Evolutionary conservation across 2,113 vertebrate species (phyloP).

Genomic region (Gobio gobio): DNA sequence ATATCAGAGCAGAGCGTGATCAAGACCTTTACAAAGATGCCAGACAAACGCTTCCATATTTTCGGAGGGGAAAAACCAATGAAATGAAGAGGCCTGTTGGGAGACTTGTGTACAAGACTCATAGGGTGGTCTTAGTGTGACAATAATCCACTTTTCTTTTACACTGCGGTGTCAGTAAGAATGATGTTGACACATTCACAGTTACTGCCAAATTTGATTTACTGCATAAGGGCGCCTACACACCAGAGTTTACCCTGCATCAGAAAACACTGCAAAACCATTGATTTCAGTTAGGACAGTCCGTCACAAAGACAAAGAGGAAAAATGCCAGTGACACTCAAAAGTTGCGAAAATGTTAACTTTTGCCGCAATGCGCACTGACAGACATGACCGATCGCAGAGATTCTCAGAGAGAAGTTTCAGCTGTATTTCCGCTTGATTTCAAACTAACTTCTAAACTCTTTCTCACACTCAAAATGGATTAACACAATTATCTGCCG

Average conservation of each 20-base stretch:
- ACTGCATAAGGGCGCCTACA: neutral
- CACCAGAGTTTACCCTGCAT: neutral
- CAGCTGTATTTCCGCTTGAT: neutral
- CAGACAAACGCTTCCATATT: neutral
- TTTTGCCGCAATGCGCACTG: neutral
- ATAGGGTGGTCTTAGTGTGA: neutral
- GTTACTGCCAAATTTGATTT: neutral
- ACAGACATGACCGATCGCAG: neutral
- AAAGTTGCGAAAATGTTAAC: neutral
- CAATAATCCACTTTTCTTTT: slow-evolving; percentile 9
- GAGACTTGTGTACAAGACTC: neutral
- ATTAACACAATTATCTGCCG: neutral
- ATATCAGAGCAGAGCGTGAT: neutral
- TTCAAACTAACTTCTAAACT: neutral
- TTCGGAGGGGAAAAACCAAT: neutral
- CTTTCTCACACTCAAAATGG: neutral
- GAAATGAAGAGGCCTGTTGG: neutral
- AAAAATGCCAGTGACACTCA: neutral
- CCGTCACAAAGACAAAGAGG: neutral
- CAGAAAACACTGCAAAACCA: neutral
- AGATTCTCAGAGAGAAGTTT: neutral
- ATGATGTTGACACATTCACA: neutral
- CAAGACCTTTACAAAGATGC: slow-evolving; percentile 9
- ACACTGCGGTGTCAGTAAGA: neutral
- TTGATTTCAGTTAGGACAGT: neutral